Base-by-base conservation (phyloP, 2,797 vertebrate genomes). In the Dipus sagitta region DNA sequence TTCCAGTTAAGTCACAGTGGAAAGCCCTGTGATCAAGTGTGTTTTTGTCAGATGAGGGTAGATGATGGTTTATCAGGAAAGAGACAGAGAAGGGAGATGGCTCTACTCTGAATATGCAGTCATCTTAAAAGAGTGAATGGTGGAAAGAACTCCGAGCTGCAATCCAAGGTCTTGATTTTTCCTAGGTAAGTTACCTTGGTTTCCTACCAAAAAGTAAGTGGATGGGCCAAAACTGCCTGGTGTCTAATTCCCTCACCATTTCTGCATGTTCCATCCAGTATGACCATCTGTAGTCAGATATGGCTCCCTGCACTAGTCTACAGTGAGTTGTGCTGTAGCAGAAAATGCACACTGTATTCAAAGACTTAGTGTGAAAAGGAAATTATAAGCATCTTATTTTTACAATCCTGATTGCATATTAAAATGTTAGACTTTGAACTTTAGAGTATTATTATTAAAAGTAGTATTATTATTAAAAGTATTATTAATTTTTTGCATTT, bases 401-500 rank as follows among this genome's bases (percentile, higher is more conserved):
- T 83, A n/a, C 74, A 88, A 72, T 91, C 75, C 17, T 72, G 23
- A 90, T 58, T 86, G 28, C 17, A 34, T 93, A 42, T 90, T 86
- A 64, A 94, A 93, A 76, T 47, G 60, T 15, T 77, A 14, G 28
- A 32, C 88, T 86, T 79, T 52, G 17, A 3, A 1, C 38, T 14
- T 76, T 85, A 74, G 74, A 62, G n/a, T n/a, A n/a, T n/a, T n/a
- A n/a, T n/a, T n/a, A n/a, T n/a, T n/a, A n/a, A n/a, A n/a, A n/a
- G n/a, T n/a, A n/a, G n/a, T n/a, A n/a, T n/a, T n/a, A n/a, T n/a
- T n/a, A n/a, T n/a, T 84, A 85, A 58, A 88, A 71, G 21, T 62
- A 78, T 87, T 87, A 87, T 87, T 87, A 87, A 64, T 81, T 95
- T 84, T 83, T 64, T 52, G 42, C 82, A 24, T 79, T 21, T 38